Base-by-base conservation (phyloP, 2,113 vertebrate species). In the Fregata magnificens region DNA sequence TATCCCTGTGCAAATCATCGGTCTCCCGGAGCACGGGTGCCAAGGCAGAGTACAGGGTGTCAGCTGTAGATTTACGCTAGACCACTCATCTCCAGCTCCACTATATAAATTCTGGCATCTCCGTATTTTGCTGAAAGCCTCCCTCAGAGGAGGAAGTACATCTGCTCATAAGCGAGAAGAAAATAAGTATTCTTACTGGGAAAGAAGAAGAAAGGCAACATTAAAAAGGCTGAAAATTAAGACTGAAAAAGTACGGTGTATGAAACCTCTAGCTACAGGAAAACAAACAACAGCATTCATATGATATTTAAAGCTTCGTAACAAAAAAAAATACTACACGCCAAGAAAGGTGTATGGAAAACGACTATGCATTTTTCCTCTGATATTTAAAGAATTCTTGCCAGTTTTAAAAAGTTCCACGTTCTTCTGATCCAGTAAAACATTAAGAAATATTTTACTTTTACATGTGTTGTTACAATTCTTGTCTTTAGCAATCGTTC, bases 71-170 rank as follows among this genome's bases (percentile, higher is more conserved):
- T 80, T 36, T 32, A 59, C 16, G 2, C 12, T 0, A 12, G 26
- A 11, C 16, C 29, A 8, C 29, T 28, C 32, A 18, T 44, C 49
- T 38, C 53, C 13, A 80, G 17, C 61, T 55, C 42, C 28, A 16
- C 3, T 4, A 13, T 2, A 20, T 24, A 53, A 65, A 19, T 62
- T 28, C 31, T 53, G 22, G 17, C 3, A 2, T 20, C 59, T 44
- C 7, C 0, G 0, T 3, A 7, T 55, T 56, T 47, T 38, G 20
- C 8, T 0, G 9, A 87, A 87, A 87, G 76, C 34, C 5, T 8
- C n/a, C 80, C 55, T 40, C 22, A 56, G 38, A 56, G 38, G 20
- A 86, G 20, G 10, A 81, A 65, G 26, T 22, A 50, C 7, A 45
- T 45, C 7, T 32, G 7, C 15, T 53, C 11, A 22, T 14, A 34